Base-by-base conservation (phyloP, 2,113 vertebrate genomes). In the Myrmecobius fasciatus region DNA sequence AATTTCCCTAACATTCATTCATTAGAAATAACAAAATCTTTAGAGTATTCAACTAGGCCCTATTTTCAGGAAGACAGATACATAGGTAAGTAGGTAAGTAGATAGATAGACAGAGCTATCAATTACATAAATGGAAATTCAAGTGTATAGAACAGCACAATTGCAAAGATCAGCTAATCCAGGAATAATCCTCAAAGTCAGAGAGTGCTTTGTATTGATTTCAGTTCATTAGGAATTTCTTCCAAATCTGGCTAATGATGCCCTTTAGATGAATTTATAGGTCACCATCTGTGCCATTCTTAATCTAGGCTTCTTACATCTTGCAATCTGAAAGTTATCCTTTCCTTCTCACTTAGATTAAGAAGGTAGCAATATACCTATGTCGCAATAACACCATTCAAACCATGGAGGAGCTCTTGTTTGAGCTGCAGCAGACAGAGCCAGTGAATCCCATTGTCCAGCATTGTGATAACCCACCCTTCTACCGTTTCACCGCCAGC, bases 311-410 rank as follows among this genome's bases (percentile, higher is more conserved):
- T 53, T 46, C 51, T 52, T 43, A 6, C 0, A 26, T 51, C 12
- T 0, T 1, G 24, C 67, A 93, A 24, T 83, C 94, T 91, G 94
- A 75, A 91, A 96, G 91, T 56, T 48, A 12, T 43, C 96, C 0
- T 10, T 97, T 93, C 8, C 67, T 96, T 95, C 91, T 88, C 31
- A 91, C 95, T 53, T 97, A 99, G 99, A 99, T 99, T 96, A 99
- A 99, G 98, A 99, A 99, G 97, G 99, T 99, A 97, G 99, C 99
- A 10, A 99, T 99, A 93, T 99, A 99, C 98, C 96, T 99, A 4
- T 99, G 99, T 96, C 99, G 99, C 56, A 99, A 99, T 97, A 99
- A 99, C 98, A 99, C 99, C 91, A 99, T 99, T 94, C 99, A 99
- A 96, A 99, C 99, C 10, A 99, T 99, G 99, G 99, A 99, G 97